Percentiles rank a stretch among this genome's conserved stretches.
Conservation (phyloP, 2,113 vertebrate species). For the Hypocryptadius cinnamomeus region DNA sequence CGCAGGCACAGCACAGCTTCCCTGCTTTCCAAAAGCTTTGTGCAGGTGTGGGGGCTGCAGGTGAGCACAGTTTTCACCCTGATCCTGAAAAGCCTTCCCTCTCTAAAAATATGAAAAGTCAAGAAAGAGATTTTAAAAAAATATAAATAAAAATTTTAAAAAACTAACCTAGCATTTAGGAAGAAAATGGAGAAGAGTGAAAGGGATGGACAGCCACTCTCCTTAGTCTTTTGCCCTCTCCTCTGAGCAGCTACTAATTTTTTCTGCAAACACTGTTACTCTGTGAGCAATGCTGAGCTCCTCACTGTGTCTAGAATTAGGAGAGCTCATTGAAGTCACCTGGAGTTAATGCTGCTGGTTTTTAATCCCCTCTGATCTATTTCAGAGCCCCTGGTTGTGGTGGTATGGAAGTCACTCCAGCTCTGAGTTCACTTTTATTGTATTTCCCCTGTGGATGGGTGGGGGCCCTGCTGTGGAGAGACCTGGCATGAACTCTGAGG, state of each 20-base stretch:
- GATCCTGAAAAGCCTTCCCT: background rate
- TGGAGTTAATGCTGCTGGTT: background rate
- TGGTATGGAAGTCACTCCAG: background rate
- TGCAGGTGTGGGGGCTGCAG: background rate
- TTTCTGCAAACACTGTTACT: background rate
- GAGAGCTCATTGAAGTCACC: background rate
- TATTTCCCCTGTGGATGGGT: background rate
- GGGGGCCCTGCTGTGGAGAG: background rate
- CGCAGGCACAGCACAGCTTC: background rate
- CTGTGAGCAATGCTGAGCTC: background rate
- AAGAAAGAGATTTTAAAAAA: background rate
- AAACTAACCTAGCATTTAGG: background rate
- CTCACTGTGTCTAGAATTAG: background rate
- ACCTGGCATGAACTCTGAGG: background rate
- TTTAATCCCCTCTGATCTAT: background rate
- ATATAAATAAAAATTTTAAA: background rate
- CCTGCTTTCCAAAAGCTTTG: background rate
- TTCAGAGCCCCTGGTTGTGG: background rate
- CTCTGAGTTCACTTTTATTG: background rate
- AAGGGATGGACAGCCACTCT: background rate
- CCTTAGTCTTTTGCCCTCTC: background rate
- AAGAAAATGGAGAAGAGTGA: background rate
- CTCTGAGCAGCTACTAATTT: background rate
- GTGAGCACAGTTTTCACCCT: background rate
- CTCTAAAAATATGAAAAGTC: background rate